Percentiles rank a stretch among this genome's conserved stretches.
phyloP scores from a whole-genome alignment of 2,113 vertebrate genomes.

The Epinephelus moara region DNA sequence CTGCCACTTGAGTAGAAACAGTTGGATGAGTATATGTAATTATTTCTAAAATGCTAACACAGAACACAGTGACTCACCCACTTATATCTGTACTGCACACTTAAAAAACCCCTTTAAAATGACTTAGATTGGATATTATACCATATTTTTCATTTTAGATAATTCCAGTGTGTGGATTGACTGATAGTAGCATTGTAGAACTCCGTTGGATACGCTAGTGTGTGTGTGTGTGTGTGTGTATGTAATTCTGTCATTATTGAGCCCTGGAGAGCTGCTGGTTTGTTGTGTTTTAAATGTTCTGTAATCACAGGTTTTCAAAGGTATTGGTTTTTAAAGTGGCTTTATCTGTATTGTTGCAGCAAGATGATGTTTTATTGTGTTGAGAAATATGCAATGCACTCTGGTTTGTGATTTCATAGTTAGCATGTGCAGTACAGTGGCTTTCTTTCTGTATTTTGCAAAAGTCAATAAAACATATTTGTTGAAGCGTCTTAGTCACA shows the following conservation, averaged over 20 bases:
- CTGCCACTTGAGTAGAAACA: too few species aligned
- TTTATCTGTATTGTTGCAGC: constrained; percentile 15
- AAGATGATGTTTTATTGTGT: constrained; percentile 22
- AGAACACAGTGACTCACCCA: background rate
- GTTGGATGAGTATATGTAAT: background rate
- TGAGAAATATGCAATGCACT: background rate
- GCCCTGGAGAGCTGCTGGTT: constrained; percentile 70
- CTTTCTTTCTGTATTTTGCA: constrained; percentile 28
- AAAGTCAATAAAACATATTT: constrained; percentile 45
- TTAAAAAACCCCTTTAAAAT: constrained; percentile 16
- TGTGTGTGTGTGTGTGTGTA: background rate
- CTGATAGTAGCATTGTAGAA: background rate
- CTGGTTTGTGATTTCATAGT: constrained; percentile 25
- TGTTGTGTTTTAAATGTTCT: constrained; percentile 28
- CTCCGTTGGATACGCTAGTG: constrained; percentile 1
- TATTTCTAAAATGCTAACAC: background rate
- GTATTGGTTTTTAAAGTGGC: constrained; percentile 17
- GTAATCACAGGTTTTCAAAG: constrained; percentile 36
- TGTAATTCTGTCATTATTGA: constrained; percentile 41
- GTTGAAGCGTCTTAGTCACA: background rate
- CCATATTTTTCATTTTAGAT: background rate
- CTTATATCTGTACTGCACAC: background rate
- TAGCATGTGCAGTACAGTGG: constrained; percentile 11
- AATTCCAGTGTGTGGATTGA: constrained; percentile 1
- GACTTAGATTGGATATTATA: background rate